These are phyloP conservation scores for Sarcophaga carnaria DNA, from an alignment of 2,888 invertebrate genomes.

Conservation along the genomic window DNA sequence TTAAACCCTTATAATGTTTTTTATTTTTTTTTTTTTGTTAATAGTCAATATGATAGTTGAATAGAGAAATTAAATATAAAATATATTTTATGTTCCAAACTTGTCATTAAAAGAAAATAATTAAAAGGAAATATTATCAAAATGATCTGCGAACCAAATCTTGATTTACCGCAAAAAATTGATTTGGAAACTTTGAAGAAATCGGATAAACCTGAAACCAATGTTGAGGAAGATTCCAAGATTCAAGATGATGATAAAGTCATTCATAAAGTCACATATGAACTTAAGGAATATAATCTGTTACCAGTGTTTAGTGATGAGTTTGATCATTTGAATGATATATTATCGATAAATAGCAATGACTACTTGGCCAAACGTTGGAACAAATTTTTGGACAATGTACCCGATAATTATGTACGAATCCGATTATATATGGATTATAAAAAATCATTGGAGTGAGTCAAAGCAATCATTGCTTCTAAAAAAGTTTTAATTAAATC, in stretches of 20 bases:
- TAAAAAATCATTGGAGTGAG: slow-evolving; percentile 45
- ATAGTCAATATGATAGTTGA: too few relatives aligned
- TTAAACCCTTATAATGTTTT: too few relatives aligned
- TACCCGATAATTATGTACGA: slow-evolving; percentile 60
- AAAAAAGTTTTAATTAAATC: too few relatives aligned
- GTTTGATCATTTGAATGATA: slow-evolving; percentile 71
- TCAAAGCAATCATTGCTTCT: not conserved
- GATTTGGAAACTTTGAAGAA: slow-evolving; percentile 50
- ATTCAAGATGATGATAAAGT: slow-evolving; percentile 15
- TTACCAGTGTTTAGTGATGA: slow-evolving; percentile 74
- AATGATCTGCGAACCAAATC: slow-evolving; percentile 68
- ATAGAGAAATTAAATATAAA: too few relatives aligned
- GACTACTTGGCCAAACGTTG: slow-evolving; percentile 68
- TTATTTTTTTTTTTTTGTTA: too few relatives aligned
- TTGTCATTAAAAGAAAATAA: too few relatives aligned
- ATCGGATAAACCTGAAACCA: slow-evolving; percentile 19
- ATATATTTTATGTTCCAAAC: too few relatives aligned
- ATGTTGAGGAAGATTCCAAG: not conserved
- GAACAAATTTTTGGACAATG: slow-evolving; percentile 68
- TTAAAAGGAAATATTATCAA: not conserved
- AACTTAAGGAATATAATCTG: slow-evolving; percentile 69
- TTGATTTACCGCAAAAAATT: slow-evolving; percentile 62
- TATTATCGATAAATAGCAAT: slow-evolving; percentile 70
- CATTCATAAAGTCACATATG: slow-evolving; percentile 33
- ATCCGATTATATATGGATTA: slow-evolving; percentile 66